These are phyloP conservation scores for Formica selysi DNA, from an alignment of 1,140 invertebrate genomes.

Conservation along the genomic window DNA sequence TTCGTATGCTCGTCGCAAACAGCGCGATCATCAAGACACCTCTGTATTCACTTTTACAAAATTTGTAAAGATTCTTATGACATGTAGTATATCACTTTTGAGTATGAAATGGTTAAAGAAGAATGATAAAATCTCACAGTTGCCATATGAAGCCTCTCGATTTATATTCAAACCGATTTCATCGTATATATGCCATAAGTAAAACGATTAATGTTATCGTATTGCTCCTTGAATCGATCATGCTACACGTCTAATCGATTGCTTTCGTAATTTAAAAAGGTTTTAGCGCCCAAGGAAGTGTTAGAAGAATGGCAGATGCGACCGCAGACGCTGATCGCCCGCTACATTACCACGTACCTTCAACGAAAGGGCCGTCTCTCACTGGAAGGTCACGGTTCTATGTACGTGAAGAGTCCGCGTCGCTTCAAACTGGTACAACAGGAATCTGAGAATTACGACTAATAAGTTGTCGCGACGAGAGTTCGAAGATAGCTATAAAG, in stretches of 20 bases:
- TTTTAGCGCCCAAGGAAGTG: slow-evolving; percentile 94
- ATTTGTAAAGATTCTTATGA: not conserved
- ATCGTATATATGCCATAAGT: not conserved
- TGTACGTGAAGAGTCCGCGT: slow-evolving; percentile 93
- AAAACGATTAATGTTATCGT: not conserved
- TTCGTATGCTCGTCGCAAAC: not conserved
- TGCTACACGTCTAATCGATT: not conserved
- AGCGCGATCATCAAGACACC: not conserved
- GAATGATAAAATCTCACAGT: not conserved
- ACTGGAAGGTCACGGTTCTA: slow-evolving; percentile 91
- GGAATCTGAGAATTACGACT: slow-evolving; percentile 96
- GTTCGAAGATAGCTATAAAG: not conserved
- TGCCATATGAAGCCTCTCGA: not conserved
- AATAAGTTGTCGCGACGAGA: slow-evolving; percentile 87
- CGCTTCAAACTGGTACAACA: slow-evolving; percentile 95
- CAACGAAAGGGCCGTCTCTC: slow-evolving; percentile 91
- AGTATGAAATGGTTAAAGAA: not conserved
- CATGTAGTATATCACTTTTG: not conserved
- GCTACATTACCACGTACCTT: slow-evolving; percentile 95
- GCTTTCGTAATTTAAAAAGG: slow-evolving; percentile 86
- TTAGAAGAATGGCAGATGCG: slow-evolving; percentile 97
- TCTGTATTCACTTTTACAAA: not conserved
- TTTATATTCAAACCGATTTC: not conserved
- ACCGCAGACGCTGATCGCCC: slow-evolving; percentile 94
- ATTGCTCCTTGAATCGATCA: not conserved